A percentile compares a stretch with the other conserved stretches of the same genome.
These are phyloP conservation scores for Stenichneumon culpator DNA, from an alignment of 2,888 invertebrate genomes.

Conservation along the genomic window DNA sequence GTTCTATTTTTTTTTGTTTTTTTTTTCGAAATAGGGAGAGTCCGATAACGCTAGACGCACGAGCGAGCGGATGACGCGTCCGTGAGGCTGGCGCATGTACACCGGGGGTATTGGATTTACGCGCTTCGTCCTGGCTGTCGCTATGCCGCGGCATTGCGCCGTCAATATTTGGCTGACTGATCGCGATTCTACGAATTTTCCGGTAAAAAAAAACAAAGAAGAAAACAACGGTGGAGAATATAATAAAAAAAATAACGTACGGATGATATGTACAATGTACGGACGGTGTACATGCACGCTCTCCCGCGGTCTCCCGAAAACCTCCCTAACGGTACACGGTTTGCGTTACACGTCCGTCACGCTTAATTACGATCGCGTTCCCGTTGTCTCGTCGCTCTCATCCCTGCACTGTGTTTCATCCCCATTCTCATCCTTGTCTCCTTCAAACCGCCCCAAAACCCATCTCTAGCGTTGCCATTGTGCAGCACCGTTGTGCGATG, in stretches of 20 bases:
- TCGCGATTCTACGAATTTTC: constrained; percentile 58
- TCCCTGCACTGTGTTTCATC: constrained; percentile 12
- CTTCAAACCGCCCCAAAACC: constrained; percentile 23
- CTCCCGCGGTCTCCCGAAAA: constrained; percentile 6
- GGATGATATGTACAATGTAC: not conserved
- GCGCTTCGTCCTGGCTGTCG: constrained; percentile 14
- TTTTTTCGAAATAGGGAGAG: not conserved
- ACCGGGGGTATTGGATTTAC: constrained; percentile 66
- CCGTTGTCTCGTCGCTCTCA: constrained; percentile 58
- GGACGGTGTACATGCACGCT: not conserved
- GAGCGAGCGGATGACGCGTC: constrained; percentile 20
- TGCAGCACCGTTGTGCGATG: constrained; percentile 6
- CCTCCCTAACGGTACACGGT: constrained; percentile 48
- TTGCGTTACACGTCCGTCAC: constrained; percentile 70
- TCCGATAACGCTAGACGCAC: constrained; percentile 3
- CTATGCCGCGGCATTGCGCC: constrained; percentile 53
- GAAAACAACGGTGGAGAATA: not conserved
- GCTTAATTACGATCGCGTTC: constrained; percentile 68
- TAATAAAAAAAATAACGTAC: constrained; percentile 24
- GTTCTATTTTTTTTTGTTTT: not conserved
- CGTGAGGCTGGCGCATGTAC: not conserved
- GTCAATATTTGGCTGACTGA: constrained; percentile 70
- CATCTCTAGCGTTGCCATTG: constrained; percentile 44
- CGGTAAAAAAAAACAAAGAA: constrained; percentile 44
- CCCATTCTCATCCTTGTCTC: constrained; percentile 11